Evolutionary conservation across 2,888 invertebrate genomes (phyloP).

Genomic region (Drosophila mayaguana): DNA sequence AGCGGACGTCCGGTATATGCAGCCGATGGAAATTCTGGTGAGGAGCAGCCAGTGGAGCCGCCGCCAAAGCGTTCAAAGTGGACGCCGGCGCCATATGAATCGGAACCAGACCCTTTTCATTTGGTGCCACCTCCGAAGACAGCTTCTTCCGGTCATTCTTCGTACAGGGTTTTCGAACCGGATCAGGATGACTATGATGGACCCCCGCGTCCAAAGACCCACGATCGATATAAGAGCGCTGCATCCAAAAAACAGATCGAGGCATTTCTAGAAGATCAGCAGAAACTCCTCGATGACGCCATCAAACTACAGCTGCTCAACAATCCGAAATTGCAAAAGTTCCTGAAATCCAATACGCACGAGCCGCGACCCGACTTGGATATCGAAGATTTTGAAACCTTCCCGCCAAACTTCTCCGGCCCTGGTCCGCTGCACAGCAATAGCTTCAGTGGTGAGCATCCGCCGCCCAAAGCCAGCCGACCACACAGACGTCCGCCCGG

Average conservation of each 20-base stretch:
- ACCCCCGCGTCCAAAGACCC: conserved; percentile 50
- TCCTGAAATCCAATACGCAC: conserved; percentile 70
- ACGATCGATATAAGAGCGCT: conserved; percentile 78
- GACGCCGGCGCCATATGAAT: conserved; percentile 68
- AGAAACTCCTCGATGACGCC: conserved; percentile 80
- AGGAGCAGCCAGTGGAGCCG: conserved; percentile 37
- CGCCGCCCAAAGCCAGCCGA: conserved; percentile 53
- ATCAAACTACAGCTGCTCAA: conserved; percentile 78
- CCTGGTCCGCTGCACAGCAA: conserved; percentile 57
- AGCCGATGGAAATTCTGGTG: conserved; percentile 60
- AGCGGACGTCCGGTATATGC: conserved; percentile 38
- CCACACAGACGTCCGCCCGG: conserved; percentile 72
- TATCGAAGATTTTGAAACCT: conserved; percentile 77
- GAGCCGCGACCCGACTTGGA: conserved; percentile 71
- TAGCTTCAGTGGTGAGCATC: conserved; percentile 62
- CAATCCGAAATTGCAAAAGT: conserved; percentile 80
- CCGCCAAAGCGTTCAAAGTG: conserved; percentile 70
- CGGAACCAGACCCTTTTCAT: conserved; percentile 79
- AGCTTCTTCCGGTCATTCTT: conserved; percentile 56
- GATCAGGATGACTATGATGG: conserved; percentile 78
- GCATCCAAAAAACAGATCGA: conserved; percentile 83
- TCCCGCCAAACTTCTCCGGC: conserved; percentile 67
- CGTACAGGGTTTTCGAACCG: conserved; percentile 78
- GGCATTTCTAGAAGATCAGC: conserved; percentile 80
- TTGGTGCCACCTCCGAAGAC: conserved; percentile 78